phyloP scores from a whole-genome alignment of 2,888 invertebrate species.

The Amphipoea oculea region DNA sequence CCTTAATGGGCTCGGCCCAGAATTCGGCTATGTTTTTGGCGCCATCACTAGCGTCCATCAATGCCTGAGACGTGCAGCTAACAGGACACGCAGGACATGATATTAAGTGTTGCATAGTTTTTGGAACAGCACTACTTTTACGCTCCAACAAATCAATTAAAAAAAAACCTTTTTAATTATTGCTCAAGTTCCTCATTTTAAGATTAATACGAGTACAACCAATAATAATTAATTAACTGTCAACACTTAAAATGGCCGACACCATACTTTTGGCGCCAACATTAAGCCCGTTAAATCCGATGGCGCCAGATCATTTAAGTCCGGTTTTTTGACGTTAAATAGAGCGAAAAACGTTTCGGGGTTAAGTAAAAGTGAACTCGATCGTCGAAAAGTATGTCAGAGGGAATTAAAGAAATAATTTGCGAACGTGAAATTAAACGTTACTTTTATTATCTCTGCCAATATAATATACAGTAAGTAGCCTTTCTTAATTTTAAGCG shows the following conservation, averaged over 20 bases:
- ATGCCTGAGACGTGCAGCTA: not conserved
- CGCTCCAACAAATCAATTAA: not conserved
- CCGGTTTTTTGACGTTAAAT: slow-evolving; percentile 47
- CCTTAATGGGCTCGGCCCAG: not conserved
- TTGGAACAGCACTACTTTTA: not conserved
- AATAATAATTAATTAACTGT: slow-evolving; percentile 52
- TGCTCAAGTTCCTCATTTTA: slow-evolving; percentile 2
- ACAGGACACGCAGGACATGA: not conserved
- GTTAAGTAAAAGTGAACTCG: slow-evolving; percentile 50
- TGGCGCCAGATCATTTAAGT: slow-evolving; percentile 50
- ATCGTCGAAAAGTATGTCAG: slow-evolving; percentile 39
- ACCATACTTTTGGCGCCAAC: slow-evolving; percentile 60
- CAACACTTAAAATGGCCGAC: slow-evolving; percentile 53
- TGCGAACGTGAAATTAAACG: slow-evolving; percentile 2
- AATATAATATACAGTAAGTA: too few species aligned
- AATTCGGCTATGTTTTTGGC: not conserved
- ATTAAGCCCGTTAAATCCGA: slow-evolving; percentile 55
- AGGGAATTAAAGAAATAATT: slow-evolving; percentile 18
- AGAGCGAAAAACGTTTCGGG: slow-evolving; percentile 42
- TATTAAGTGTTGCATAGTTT: too few species aligned
- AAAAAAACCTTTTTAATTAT: slow-evolving; percentile 8
- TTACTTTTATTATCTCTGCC: not conserved
- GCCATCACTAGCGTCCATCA: not conserved
- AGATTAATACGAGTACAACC: slow-evolving; percentile 18
- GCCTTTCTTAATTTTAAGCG: too few species aligned